Base-by-base conservation (phyloP, 2,797 vertebrate species). In the Erpetoichthys calabaricus region DNA sequence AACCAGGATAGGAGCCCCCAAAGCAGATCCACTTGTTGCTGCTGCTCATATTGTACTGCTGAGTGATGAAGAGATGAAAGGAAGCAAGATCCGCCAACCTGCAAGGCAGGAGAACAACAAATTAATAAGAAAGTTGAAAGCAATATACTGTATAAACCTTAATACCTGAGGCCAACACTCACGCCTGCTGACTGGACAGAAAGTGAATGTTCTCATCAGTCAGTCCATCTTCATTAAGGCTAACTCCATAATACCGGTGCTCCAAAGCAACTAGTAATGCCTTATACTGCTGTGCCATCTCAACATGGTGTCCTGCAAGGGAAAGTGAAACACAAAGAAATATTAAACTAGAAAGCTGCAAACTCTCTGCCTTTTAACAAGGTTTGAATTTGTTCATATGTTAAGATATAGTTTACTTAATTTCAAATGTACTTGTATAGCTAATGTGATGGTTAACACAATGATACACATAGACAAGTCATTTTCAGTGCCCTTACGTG, bases 121-220 rank as follows among this genome's bases (percentile, higher is more conserved):
- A 25, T 25, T 25, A 25, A 25, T 25, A 25, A 25, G 25, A 25
- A 25, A 25, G 25, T 25, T 51, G n/a, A 7, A 53, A 42, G 5
- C 5, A n/a, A 6, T 6, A 45, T 45, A 56, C n/a, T 2, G 25
- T 4, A 10, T 1, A 56, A 41, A 3, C 43, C 6, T 3, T 9
- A 3, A 3, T 6, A n/a, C n/a, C 43, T n/a, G 44, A 51, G 8
- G 25, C 5, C n/a, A 3, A 7, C 45, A 83, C 89, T 84, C 58
- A 93, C 91, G 86, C 88, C 44, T 91, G 86, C 64, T 88, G 86
- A 64, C 91, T 93, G 70, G 84, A 88, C 55, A 94, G 66, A 73
- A 80, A 75, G 8, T 56, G 68, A 63, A 92, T 77, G 51, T 75
- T 80, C 45, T 69, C 65, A 0, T 67, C 65, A 41, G 75, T 65